Percentiles rank a stretch among this genome's conserved stretches.
These are phyloP conservation scores for Prunella strophiata DNA, from an alignment of 2,797 vertebrate genomes.

Conservation along the genomic window DNA sequence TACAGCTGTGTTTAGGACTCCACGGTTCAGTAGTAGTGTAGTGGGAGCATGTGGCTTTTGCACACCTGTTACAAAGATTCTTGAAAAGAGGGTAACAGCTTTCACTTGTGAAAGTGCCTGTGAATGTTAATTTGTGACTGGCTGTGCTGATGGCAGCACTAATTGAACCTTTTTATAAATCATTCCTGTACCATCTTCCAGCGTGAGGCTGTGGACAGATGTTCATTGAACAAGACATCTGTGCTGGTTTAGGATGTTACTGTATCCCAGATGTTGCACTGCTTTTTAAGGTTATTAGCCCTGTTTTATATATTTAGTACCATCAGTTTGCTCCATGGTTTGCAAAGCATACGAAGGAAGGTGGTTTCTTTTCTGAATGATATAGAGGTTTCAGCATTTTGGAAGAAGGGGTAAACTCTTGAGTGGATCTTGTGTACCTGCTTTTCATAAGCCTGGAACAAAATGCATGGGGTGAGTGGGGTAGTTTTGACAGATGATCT, in stretches of 20 bases:
- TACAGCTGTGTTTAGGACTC: not conserved
- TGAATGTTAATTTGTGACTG: not conserved
- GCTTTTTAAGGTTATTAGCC: slow-evolving; percentile 56
- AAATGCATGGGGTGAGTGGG: not conserved
- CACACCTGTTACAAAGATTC: slow-evolving; percentile 12
- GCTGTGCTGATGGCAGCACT: not conserved
- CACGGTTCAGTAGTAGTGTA: not conserved
- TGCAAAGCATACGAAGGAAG: not conserved
- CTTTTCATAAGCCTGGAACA: not conserved
- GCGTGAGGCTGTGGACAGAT: slow-evolving; percentile 35
- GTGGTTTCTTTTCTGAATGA: not conserved
- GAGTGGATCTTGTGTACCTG: rapidly evolving
- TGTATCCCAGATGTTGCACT: slow-evolving; percentile 54
- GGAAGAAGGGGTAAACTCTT: not conserved
- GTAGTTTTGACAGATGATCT: not conserved
- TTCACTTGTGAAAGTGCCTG: not conserved
- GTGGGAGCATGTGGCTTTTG: not conserved
- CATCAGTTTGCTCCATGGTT: not conserved
- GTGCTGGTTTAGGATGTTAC: slow-evolving; percentile 53
- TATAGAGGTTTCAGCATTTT: not conserved
- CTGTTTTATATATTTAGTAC: not conserved
- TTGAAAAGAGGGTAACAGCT: not conserved
- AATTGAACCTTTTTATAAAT: slow-evolving; percentile 45
- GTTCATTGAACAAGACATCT: slow-evolving; percentile 67
- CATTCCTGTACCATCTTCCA: slow-evolving; percentile 8